Base-by-base conservation (phyloP, 2,797 vertebrate genomes). In the Threskiornis aethiopicus region DNA sequence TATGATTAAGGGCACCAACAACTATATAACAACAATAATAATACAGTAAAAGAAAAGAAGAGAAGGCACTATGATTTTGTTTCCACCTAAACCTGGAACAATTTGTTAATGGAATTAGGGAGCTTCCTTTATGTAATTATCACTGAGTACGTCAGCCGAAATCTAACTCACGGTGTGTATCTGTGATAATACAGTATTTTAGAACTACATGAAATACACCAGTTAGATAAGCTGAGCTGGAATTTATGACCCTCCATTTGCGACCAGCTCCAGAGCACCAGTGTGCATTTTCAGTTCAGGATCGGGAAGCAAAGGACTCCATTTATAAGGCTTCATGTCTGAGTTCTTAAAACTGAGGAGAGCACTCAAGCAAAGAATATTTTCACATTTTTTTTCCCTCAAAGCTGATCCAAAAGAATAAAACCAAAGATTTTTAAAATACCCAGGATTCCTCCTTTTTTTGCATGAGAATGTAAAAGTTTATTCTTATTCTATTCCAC, bases 71-170 rank as follows among this genome's bases (percentile, higher is more conserved):
- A 33, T 78, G 87, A 90, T 82, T 96, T 93, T 33, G 71, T 92
- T 84, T 82, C 86, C 93, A 13, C 44, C 71, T 77, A 89, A 85
- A 54, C 49, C 64, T 87, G 67, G 71, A 97, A 92, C 57, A 87
- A 61, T 83, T 95, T 92, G 42, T 80, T 96, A 93, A 94, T 89
- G 59, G 69, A 95, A 93, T 93, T 93, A 95, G 64, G 59, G 84
- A 89, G 82, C 44, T 82, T 87, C 75, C 54, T 71, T 57, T 89
- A 77, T 57, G 39, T 12, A 90, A 92, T 94, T 90, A 89, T 71
- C 57, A 75, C 33, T 21, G 65, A 64, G 12, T 78, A 71, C 0
- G 1, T 78, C 81, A 95, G 57, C 41, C 58, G n/a, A 84, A 82
- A 61, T 37, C 76, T 71, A 90, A 52, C 42, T 88, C 49, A 19